These are phyloP conservation scores for Toxostoma redivivum DNA, from an alignment of 2,113 vertebrate genomes.

Conservation along the genomic window DNA sequence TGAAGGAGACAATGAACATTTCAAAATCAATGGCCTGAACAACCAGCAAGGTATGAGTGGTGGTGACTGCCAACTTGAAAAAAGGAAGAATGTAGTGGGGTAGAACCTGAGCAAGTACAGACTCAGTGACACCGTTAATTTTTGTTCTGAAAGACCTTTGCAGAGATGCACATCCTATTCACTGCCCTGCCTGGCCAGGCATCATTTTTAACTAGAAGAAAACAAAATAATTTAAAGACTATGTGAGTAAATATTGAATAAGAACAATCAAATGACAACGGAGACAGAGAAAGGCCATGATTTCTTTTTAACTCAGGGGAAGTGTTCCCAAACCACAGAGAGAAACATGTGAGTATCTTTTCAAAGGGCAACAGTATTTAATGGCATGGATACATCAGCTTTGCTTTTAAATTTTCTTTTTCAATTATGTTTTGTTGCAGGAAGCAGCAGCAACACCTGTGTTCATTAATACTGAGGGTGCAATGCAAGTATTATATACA, in stretches of 20 bases:
- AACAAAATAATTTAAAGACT: not conserved
- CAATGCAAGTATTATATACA: constrained; percentile 42
- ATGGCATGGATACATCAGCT: rapidly evolving
- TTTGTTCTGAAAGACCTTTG: not conserved
- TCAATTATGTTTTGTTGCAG: not conserved
- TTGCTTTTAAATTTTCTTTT: not conserved
- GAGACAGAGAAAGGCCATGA: not conserved
- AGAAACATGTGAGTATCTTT: not conserved
- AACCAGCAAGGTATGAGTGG: not conserved
- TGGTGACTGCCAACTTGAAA: not conserved
- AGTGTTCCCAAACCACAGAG: not conserved
- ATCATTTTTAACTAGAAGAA: not conserved
- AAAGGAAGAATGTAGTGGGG: not conserved
- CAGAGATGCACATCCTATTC: not conserved
- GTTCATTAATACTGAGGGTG: constrained; percentile 71
- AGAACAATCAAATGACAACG: not conserved
- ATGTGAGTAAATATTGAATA: not conserved
- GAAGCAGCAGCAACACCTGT: constrained; percentile 9
- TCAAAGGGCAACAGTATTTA: not conserved
- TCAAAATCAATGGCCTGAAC: not conserved
- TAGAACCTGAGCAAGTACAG: not conserved
- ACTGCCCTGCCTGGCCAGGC: not conserved
- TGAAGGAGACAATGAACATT: not conserved
- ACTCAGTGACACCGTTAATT: not conserved
- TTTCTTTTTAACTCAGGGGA: not conserved